Evolutionary conservation across 2,113 vertebrate genomes (phyloP).

Genomic region (Nestor notabilis): DNA sequence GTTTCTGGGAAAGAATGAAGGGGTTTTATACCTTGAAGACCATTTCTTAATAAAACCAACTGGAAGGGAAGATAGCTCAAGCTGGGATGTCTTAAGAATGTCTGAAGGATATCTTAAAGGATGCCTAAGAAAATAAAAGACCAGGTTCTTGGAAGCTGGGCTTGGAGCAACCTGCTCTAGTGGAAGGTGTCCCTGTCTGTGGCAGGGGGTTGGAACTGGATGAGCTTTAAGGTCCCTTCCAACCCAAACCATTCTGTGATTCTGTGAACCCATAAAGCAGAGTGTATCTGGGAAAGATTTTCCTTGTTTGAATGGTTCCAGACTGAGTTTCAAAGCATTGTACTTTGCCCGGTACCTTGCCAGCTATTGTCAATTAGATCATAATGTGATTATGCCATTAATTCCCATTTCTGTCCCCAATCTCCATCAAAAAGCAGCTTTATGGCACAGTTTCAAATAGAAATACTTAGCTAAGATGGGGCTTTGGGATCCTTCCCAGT

Average conservation of each 20-base stretch:
- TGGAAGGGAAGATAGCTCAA: neutral
- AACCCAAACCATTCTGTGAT: neutral
- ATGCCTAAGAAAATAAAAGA: neutral
- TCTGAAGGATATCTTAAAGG: neutral
- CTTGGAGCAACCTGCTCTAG: neutral
- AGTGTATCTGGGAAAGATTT: conserved; percentile 9
- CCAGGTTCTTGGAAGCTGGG: neutral
- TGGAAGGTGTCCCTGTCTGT: neutral
- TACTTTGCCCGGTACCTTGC: conserved; percentile 12
- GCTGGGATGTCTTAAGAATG: neutral
- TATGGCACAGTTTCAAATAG: neutral
- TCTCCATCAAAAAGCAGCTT: neutral
- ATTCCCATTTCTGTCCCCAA: neutral
- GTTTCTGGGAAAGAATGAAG: neutral
- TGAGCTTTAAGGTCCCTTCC: neutral
- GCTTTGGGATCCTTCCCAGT: neutral
- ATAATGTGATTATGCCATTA: conserved; percentile 19
- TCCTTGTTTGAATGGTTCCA: neutral
- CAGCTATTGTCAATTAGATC: conserved; percentile 38
- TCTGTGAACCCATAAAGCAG: neutral
- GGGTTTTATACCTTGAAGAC: neutral
- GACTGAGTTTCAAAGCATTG: conserved; percentile 11
- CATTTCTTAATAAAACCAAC: neutral
- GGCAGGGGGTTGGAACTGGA: neutral
- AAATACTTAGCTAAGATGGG: neutral